Conservation (phyloP, 35 echinoderm and acorn worm species). For the Strongylocentrotus purpuratus region DNA sequence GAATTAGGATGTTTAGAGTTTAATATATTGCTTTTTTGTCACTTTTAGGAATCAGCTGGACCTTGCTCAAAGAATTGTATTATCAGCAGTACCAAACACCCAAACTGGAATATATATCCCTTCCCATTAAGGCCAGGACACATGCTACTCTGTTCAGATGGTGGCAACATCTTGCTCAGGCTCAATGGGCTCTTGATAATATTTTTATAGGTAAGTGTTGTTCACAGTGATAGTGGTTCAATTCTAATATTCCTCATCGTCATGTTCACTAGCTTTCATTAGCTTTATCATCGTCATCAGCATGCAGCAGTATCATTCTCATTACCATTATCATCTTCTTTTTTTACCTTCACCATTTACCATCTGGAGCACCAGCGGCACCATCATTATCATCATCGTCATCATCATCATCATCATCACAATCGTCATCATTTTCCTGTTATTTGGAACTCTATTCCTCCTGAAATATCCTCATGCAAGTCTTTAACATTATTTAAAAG, state of each 20-base stretch:
- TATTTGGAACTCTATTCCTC: too few species aligned
- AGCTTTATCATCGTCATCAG: too few species aligned
- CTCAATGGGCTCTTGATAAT: slow-evolving; percentile 92
- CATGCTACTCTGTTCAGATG: slow-evolving; percentile 73
- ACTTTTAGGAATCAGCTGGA: slow-evolving; percentile 81
- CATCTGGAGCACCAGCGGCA: neutral
- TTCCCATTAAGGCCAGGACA: slow-evolving; percentile 68
- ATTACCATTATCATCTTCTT: neutral
- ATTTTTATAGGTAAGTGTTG: slow-evolving; percentile 77
- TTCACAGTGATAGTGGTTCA: too few species aligned
- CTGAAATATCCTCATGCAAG: too few species aligned
- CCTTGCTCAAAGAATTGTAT: slow-evolving; percentile 75
- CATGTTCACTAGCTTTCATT: too few species aligned
- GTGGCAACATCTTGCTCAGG: slow-evolving; percentile 82
- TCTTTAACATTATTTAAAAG: too few species aligned
- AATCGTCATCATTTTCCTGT: too few species aligned
- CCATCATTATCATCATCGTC: neutral
- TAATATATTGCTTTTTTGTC: neutral
- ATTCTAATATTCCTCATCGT: too few species aligned
- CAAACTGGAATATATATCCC: slow-evolving; percentile 69
- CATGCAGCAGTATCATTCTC: too few species aligned
- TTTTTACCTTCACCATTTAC: neutral
- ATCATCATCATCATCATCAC: too few species aligned
- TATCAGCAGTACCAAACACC: slow-evolving; percentile 72
- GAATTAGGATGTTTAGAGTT: neutral